These are phyloP conservation scores for Halcyon chelicuti DNA, from an alignment of 2,797 vertebrate species.

Conservation along the genomic window DNA sequence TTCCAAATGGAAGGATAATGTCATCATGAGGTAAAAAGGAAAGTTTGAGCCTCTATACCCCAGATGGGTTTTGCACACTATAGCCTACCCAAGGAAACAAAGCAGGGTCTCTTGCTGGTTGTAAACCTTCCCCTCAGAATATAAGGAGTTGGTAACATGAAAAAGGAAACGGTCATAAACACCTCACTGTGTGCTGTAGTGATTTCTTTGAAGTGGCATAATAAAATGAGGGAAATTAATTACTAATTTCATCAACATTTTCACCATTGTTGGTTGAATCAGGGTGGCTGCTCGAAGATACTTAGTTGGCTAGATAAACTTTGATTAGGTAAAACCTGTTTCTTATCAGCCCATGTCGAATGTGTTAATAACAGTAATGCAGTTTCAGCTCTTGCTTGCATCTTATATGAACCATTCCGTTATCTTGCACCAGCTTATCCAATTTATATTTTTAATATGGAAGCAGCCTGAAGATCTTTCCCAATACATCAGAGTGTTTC, in stretches of 20 bases:
- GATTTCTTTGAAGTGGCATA: background rate
- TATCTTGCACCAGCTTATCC: background rate
- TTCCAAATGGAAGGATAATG: background rate
- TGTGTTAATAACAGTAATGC: background rate
- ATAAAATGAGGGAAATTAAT: background rate
- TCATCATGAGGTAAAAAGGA: background rate
- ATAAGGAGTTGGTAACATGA: background rate
- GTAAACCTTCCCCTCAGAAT: background rate
- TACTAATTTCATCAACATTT: background rate
- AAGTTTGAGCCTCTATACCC: background rate
- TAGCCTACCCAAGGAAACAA: background rate
- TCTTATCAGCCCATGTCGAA: background rate
- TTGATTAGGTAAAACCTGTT: background rate
- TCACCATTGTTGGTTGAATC: background rate
- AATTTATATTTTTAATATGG: background rate
- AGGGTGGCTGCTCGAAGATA: background rate
- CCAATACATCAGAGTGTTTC: background rate
- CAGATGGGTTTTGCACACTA: background rate
- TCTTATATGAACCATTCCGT: background rate
- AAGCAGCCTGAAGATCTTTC: background rate
- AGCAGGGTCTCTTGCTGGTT: background rate
- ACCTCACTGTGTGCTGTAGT: background rate
- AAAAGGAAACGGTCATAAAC: background rate
- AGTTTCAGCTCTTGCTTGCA: background rate
- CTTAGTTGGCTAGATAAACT: background rate